These are phyloP conservation scores for Amphipyra tragopoginis DNA, from an alignment of 2,888 invertebrate genomes.

Conservation along the genomic window DNA sequence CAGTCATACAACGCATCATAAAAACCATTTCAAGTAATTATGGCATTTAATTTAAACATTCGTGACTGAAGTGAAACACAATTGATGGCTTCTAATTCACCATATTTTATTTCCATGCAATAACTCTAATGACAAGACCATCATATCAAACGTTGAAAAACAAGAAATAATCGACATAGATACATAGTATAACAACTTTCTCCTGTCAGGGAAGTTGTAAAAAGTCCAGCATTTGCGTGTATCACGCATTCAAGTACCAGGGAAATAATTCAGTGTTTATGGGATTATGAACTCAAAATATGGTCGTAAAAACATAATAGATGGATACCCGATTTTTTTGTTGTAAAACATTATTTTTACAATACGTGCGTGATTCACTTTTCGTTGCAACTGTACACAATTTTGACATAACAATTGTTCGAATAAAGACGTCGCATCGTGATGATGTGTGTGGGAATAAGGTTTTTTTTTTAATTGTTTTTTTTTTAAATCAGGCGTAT, in stretches of 20 bases:
- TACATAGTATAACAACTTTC: conserved; percentile 45
- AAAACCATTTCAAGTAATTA: neutral
- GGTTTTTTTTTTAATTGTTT: too few relatives aligned
- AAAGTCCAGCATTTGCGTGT: conserved; percentile 52
- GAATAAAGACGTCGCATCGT: too few relatives aligned
- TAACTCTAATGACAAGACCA: conserved; percentile 16
- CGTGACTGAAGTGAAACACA: conserved; percentile 7
- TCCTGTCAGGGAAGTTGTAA: conserved; percentile 45
- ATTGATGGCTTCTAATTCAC: conserved; percentile 10
- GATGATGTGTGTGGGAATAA: too few relatives aligned
- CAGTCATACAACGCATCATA: too few relatives aligned
- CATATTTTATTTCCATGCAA: conserved; percentile 21
- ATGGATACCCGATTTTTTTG: conserved; percentile 8
- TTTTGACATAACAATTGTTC: too few relatives aligned
- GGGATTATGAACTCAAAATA: conserved; percentile 41
- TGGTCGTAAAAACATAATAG: conserved; percentile 29
- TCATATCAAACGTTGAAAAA: conserved; percentile 13
- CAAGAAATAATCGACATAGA: conserved; percentile 26
- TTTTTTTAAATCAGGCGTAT: too few relatives aligned
- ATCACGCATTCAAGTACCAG: conserved; percentile 49
- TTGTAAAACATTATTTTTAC: conserved; percentile 4
- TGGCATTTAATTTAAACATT: conserved; percentile 4
- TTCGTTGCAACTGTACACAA: too few relatives aligned
- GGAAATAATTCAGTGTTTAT: conserved; percentile 52
- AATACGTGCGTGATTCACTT: too few relatives aligned